Base-by-base conservation (phyloP, 37 sponge, comb jelly and placozoan genomes). In the Agelas oroides region DNA sequence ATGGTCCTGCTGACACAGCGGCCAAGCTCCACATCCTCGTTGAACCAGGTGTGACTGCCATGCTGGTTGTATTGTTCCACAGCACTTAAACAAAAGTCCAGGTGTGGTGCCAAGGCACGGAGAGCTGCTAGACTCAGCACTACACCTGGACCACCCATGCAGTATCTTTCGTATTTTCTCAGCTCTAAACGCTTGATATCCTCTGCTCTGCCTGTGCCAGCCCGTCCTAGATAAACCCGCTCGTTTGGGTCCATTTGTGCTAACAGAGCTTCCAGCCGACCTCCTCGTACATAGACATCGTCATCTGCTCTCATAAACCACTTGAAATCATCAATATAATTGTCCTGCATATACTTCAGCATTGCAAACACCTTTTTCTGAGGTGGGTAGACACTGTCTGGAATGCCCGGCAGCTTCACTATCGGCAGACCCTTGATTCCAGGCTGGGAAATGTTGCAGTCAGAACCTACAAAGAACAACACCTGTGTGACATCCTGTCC, bases 301-400 rank as follows among this genome's bases (percentile, higher is more conserved):
- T 87, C 89, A 34, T 87, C 92, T 0, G 85, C 95, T 46, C 88
- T 64, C 80, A 94, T 63, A 80, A 94, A 94, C 95, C 95, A 94
- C 61, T 91, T 76, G 64, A 70, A 94, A 16, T 79, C 75, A 53
- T 91, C 65, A 16, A 78, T 62, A 78, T 75, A 80, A 60, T 94
- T 52, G 13, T 91, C 78, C 54, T 88, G 80, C 80, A 94, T 87
- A 76, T 94, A 82, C 32, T 80, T 87, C 54, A 94, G 40, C 80
- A 87, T 77, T 21, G 66, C 87, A 78, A 94, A 94, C 28, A 75
- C 27, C 79, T 87, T 87, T 55, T 64, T 87, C 39, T 73, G 39
- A 11, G 91, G 90, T 24, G 90, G 90, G 65, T 89, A 86, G 39
- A 76, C 65, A 17, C 39, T 31, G 66, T 89, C 94, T 0, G 75